Evolutionary conservation across 2,113 vertebrate genomes (phyloP).

Genomic region (Epinephelus fuscoguttatus): DNA sequence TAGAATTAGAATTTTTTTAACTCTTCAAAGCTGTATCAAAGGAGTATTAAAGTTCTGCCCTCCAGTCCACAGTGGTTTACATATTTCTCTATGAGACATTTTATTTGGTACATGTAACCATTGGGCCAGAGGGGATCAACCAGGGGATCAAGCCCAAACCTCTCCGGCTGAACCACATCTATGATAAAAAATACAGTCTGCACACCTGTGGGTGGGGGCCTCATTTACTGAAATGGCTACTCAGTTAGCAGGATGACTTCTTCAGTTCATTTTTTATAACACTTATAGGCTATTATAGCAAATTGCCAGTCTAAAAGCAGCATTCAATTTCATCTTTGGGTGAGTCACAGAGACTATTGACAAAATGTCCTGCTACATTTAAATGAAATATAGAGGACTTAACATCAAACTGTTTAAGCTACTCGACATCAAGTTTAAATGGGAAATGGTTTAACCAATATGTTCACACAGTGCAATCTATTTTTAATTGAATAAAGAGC

Average conservation of each 20-base stretch:
- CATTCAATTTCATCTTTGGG: slow-evolving; percentile 35
- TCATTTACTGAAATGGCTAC: slow-evolving; percentile 16
- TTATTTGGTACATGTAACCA: background rate
- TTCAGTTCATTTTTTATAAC: slow-evolving; percentile 9
- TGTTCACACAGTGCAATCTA: slow-evolving; percentile 29
- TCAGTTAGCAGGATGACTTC: background rate
- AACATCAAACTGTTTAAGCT: slow-evolving; percentile 29
- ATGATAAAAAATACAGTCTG: background rate
- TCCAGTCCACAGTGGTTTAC: background rate
- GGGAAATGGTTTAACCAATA: slow-evolving; percentile 44
- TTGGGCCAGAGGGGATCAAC: background rate
- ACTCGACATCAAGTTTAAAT: slow-evolving; percentile 32
- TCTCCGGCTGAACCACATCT: background rate
- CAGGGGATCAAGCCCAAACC: background rate
- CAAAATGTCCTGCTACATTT: slow-evolving; percentile 35
- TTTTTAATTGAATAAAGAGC: slow-evolving; percentile 43
- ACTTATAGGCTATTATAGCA: slow-evolving; percentile 19
- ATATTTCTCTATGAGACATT: background rate
- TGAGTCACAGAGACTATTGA: slow-evolving; percentile 41
- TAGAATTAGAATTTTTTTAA: too few relatives aligned
- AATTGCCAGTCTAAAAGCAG: slow-evolving; percentile 24
- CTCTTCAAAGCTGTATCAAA: background rate
- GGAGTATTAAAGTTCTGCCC: background rate
- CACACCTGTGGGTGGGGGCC: background rate
- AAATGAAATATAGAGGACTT: slow-evolving; percentile 17